Conservation (phyloP, 1,140 invertebrate genomes). For the Hestina assimilis region DNA sequence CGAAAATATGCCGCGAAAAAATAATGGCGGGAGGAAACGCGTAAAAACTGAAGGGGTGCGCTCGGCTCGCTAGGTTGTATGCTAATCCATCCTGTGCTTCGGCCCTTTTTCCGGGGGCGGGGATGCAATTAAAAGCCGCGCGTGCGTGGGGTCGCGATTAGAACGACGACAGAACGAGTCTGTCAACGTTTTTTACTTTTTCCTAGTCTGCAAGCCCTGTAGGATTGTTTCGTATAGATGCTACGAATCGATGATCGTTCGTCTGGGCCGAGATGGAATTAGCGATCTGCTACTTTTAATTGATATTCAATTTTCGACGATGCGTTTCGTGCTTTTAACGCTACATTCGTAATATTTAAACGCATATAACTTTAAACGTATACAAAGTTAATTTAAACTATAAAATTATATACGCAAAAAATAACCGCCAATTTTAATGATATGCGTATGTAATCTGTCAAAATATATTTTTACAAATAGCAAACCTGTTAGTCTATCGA, state of each 20-base stretch:
- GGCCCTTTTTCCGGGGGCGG: slow-evolving; percentile 68
- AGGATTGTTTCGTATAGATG: slow-evolving; percentile 40
- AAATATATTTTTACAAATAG: neutral
- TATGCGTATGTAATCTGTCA: neutral
- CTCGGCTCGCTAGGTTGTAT: slow-evolving; percentile 63
- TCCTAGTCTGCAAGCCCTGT: slow-evolving; percentile 62
- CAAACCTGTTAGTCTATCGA: slow-evolving; percentile 3
- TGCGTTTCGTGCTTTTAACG: neutral
- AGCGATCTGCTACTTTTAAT: slow-evolving; percentile 4
- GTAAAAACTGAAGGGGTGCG: slow-evolving; percentile 72
- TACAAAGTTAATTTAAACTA: neutral
- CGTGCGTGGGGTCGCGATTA: slow-evolving; percentile 75
- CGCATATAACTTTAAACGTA: neutral
- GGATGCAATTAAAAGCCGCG: slow-evolving; percentile 76
- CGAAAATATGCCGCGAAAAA: slow-evolving; percentile 56
- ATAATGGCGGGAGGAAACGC: slow-evolving; percentile 59
- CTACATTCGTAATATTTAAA: neutral
- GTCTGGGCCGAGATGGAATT: slow-evolving; percentile 32
- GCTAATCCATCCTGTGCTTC: slow-evolving; percentile 70
- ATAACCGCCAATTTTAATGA: neutral
- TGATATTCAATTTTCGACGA: neutral
- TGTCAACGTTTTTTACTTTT: slow-evolving; percentile 70
- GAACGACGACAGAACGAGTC: slow-evolving; percentile 69
- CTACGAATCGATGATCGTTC: slow-evolving; percentile 55
- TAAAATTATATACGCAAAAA: neutral